These are phyloP conservation scores for Diorhabda sublineata DNA, from an alignment of 1,140 invertebrate species.

Conservation along the genomic window DNA sequence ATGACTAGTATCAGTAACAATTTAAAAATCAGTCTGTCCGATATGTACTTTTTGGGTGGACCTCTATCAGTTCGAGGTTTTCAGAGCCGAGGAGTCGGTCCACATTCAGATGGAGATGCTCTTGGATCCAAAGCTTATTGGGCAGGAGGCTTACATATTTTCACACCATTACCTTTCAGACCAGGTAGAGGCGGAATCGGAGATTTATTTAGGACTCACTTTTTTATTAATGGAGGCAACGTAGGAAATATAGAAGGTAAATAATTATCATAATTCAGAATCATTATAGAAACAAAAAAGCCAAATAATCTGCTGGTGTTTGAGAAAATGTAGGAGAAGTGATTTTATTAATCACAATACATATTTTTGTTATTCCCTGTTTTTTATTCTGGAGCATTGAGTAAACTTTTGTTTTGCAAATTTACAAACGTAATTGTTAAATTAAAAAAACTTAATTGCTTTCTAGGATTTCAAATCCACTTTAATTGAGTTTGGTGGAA, in stretches of 20 bases:
- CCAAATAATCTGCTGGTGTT: too few species aligned
- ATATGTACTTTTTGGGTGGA: conserved; percentile 84
- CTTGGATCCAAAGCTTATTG: conserved; percentile 67
- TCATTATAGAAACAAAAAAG: too few species aligned
- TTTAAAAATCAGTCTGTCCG: conserved; percentile 61
- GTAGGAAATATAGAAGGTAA: conserved; percentile 51
- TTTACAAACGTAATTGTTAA: too few species aligned
- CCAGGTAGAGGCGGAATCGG: conserved; percentile 70
- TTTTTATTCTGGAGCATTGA: too few species aligned
- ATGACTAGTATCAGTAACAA: conserved; percentile 62
- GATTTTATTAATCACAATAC: too few species aligned
- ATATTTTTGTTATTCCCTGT: too few species aligned
- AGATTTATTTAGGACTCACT: conserved; percentile 75
- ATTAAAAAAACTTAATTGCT: too few species aligned
- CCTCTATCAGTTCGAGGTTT: conserved; percentile 81
- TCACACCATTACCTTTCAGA: conserved; percentile 79
- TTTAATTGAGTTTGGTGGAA: too few species aligned
- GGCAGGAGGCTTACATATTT: conserved; percentile 75
- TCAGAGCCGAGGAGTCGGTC: conserved; percentile 74
- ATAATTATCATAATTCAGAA: background rate
- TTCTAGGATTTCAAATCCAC: too few species aligned
- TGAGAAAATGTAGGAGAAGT: too few species aligned
- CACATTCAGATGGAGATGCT: conserved; percentile 66
- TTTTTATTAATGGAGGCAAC: conserved; percentile 82
- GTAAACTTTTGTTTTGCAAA: too few species aligned